Evolutionary conservation across 2,113 vertebrate genomes (phyloP).

Genomic region (Abramis brama): DNA sequence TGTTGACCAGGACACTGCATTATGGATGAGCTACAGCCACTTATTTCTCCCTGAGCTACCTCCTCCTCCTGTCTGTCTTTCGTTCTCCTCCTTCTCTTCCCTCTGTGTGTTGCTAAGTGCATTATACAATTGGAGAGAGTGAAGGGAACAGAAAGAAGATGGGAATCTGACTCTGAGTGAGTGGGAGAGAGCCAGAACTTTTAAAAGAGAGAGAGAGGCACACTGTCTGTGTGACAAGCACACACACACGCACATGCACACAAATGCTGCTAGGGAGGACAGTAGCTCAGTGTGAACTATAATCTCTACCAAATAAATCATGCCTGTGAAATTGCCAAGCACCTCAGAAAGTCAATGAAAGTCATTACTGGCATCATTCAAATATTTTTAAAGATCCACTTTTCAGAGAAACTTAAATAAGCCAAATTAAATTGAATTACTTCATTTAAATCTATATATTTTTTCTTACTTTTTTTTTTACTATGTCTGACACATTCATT

Average conservation of each 20-base stretch:
- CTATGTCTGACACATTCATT: no score
- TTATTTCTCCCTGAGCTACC: conserved; percentile 20
- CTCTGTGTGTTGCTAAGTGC: conserved; percentile 24
- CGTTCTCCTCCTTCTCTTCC: not conserved
- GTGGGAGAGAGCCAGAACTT: conserved; percentile 14
- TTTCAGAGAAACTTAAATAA: no score
- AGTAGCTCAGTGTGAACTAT: conserved; percentile 47
- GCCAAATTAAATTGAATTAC: no score
- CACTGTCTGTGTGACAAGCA: conserved; percentile 19
- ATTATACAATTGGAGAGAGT: conserved; percentile 24
- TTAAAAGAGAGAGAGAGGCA: conserved; percentile 2
- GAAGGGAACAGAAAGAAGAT: conserved; percentile 16
- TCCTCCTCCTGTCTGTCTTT: conserved; percentile 36
- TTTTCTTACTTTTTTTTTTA: no score
- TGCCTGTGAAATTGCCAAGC: conserved; percentile 47
- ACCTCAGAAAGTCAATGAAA: conserved; percentile 51
- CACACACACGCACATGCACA: conserved; percentile 15
- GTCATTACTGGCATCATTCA: conserved; percentile 27
- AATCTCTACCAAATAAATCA: conserved; percentile 47
- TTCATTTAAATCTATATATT: no score
- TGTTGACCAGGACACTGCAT: conserved; percentile 47
- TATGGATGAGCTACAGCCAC: conserved; percentile 42
- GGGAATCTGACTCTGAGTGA: conserved; percentile 1
- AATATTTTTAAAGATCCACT: no score
- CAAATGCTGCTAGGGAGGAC: conserved; percentile 31